phyloP scores from a whole-genome alignment of 2,888 invertebrate genomes.

The Apamea anceps region DNA sequence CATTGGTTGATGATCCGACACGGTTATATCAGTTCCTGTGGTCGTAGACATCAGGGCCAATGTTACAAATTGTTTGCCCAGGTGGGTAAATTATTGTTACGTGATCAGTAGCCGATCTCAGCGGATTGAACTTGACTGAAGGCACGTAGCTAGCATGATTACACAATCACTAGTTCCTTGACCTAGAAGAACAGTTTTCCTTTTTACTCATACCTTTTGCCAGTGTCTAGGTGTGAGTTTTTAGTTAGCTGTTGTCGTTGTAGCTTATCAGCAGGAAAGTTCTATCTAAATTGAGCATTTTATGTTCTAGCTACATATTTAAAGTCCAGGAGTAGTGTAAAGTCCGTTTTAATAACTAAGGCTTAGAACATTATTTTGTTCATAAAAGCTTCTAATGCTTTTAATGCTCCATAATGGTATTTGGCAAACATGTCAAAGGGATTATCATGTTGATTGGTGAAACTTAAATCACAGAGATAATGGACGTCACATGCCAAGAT shows the following conservation, averaged over 20 bases:
- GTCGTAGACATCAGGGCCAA: constrained; percentile 40
- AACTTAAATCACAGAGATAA: constrained; percentile 37
- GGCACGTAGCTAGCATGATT: constrained; percentile 26
- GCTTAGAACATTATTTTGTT: neutral
- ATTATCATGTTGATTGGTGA: constrained; percentile 40
- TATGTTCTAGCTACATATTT: neutral
- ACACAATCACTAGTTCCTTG: constrained; percentile 22
- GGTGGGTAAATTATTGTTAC: constrained; percentile 14
- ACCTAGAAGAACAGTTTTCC: constrained; percentile 34
- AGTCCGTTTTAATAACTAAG: neutral
- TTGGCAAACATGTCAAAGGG: constrained; percentile 39
- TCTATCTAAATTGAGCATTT: neutral
- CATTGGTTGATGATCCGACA: constrained; percentile 26
- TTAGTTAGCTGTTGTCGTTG: neutral
- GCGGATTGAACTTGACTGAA: constrained; percentile 36
- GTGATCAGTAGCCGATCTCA: constrained; percentile 7
- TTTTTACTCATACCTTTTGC: constrained; percentile 9
- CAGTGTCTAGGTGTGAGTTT: neutral
- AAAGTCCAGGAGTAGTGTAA: neutral
- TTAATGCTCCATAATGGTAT: constrained; percentile 22
- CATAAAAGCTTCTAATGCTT: constrained; percentile 26
- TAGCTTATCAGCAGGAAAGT: neutral
- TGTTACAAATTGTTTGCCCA: constrained; percentile 33
- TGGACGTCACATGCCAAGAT: constrained; percentile 47
- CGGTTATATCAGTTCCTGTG: constrained; percentile 45